phyloP scores from a whole-genome alignment of 2,797 vertebrate genomes.

The Acanthurus tractus region DNA sequence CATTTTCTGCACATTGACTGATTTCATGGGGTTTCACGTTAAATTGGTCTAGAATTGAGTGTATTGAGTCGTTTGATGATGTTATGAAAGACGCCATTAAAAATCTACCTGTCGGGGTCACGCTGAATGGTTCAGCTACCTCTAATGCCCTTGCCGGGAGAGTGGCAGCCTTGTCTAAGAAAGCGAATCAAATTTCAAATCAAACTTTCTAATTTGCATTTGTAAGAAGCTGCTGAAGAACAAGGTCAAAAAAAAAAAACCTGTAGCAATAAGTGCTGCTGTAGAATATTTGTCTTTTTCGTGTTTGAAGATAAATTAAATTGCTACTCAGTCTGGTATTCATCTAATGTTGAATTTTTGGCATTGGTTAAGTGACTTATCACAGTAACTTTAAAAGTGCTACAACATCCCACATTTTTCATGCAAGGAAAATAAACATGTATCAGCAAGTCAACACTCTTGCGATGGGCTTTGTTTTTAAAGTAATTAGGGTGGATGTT shows the following conservation, averaged over 20 bases:
- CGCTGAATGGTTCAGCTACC: constrained; percentile 66
- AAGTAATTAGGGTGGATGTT: constrained; percentile 74
- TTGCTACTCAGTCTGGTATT: constrained; percentile 27
- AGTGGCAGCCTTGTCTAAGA: constrained; percentile 56
- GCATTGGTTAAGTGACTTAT: constrained; percentile 26
- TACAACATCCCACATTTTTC: constrained; percentile 23
- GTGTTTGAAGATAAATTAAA: constrained; percentile 43
- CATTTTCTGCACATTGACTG: constrained; percentile 76
- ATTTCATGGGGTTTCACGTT: constrained; percentile 79
- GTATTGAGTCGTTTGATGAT: constrained; percentile 79
- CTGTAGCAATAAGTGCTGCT: constrained; percentile 26
- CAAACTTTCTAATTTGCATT: constrained; percentile 75
- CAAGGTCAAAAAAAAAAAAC: constrained; percentile 64
- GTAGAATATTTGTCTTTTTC: constrained; percentile 44
- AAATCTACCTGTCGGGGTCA: constrained; percentile 78
- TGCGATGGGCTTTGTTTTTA: constrained; percentile 53
- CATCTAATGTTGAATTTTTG: constrained; percentile 48
- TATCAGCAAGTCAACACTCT: constrained; percentile 64
- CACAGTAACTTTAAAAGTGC: constrained; percentile 31
- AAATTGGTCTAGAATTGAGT: constrained; percentile 76
- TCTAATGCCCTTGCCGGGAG: constrained; percentile 65
- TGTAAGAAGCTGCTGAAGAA: constrained; percentile 60
- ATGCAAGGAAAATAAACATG: constrained; percentile 44
- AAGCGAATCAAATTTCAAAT: constrained; percentile 79
- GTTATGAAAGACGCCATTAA: constrained; percentile 79